Evolutionary conservation across 2,797 vertebrate genomes (phyloP).

Genomic region (Rhincodon typus): DNA sequence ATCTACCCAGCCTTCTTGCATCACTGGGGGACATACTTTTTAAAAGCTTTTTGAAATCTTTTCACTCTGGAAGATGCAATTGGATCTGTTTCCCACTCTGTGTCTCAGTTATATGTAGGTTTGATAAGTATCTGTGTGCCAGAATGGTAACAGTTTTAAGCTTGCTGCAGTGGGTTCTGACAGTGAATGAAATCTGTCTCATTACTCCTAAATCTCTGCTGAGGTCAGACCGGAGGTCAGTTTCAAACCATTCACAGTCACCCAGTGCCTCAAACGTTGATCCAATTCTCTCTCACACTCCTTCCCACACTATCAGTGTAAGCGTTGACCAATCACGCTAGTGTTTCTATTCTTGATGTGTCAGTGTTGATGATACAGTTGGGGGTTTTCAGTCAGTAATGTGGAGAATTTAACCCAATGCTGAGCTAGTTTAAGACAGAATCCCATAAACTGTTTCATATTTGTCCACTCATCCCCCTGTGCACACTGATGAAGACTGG

Average conservation of each 20-base stretch:
- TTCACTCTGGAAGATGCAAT: not conserved
- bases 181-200: not conserved
- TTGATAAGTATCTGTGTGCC: not conserved
- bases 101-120: not conserved
- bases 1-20: not conserved
- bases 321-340: not conserved
- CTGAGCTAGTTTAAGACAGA: not conserved
- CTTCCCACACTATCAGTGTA: not conserved
- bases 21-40: not conserved
- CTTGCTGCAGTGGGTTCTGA: not conserved
- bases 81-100: not conserved
- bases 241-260: not conserved
- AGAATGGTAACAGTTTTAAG: too few relatives aligned
- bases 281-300: not conserved
- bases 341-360: not conserved
- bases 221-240: not conserved
- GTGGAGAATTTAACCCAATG: not conserved
- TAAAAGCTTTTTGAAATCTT: not conserved
- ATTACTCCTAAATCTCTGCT: not conserved
- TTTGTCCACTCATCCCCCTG: not conserved
- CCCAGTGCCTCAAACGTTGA: not conserved
- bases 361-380: not conserved
- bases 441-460: not conserved
- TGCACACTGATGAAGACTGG: not conserved
- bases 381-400: not conserved